A percentile compares a stretch with the other conserved stretches of the same genome.
Conservation (phyloP, 1,140 invertebrate genomes). For the Andrena cerasifolii region DNA sequence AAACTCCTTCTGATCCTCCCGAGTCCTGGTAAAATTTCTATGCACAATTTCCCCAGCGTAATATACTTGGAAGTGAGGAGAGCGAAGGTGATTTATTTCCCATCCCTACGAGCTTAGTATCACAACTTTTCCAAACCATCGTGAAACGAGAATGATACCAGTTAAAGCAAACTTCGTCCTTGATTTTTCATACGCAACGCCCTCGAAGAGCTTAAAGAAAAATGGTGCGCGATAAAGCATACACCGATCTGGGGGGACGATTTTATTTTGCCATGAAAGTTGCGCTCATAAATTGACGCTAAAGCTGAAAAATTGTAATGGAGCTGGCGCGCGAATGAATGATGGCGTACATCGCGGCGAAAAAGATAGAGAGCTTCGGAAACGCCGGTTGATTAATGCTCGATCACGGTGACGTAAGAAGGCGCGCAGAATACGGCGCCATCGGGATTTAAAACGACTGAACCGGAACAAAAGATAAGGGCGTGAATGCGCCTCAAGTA, state of each 20-base stretch:
- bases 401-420: slow-evolving; percentile 18
- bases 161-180: no score
- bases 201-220: not conserved
- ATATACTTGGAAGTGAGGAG: no score
- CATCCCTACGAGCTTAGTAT: no score
- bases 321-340: slow-evolving; percentile 32
- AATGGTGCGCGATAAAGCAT: not conserved
- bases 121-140: no score
- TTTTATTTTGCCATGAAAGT: not conserved
- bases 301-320: slow-evolving; percentile 44
- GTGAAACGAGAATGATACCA: no score
- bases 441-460: slow-evolving; percentile 55
- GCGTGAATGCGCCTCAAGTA: not conserved
- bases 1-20: no score
- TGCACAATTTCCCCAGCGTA: no score
- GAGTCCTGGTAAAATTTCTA: no score
- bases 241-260: not conserved
- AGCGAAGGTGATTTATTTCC: no score
- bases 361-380: slow-evolving; percentile 25
- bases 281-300: slow-evolving; percentile 22
- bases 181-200: not conserved
- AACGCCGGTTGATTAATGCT: slow-evolving; percentile 37
- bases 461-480: slow-evolving; percentile 62
- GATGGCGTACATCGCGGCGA: slow-evolving; percentile 14
- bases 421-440: not conserved